Evolutionary conservation across 2,797 vertebrate genomes (phyloP), one percentile per base, ranked within the genome.

Genomic region (Nannoperca australis): DNA sequence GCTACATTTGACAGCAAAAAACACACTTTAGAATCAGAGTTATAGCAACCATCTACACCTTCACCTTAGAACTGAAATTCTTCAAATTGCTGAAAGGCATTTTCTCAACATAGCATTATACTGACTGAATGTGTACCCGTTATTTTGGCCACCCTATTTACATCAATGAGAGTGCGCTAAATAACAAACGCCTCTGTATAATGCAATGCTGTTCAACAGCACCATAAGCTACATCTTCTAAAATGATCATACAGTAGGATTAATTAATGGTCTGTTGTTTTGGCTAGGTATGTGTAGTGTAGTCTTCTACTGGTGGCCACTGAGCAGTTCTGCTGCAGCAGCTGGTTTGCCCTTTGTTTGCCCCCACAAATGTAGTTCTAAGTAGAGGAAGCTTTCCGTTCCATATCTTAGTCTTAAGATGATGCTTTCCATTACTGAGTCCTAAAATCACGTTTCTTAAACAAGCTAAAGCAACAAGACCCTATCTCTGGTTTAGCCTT

Each of bases 1-100:
- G 74, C 90, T 92, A 32, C 44, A 81, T 78, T 40, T 74, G 50
- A 89, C 18, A 84, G 68, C 27, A 78, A 67, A 76, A 86, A 75
- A 85, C 38, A 68, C 3, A 34, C 13, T 76, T 85, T 54, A 79
- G 34, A 73, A 65, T 62, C 65, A 76, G 24, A 71, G 66, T 11
- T 10, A 45, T 2, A 38, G 7, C 32, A 42, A 40, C 14, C 42
- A 42, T 56, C 24, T 36, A 68, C 10, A 78, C 54, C 22, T 55
- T 74, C 30, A 66, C 2, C 27, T 8, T 22, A 27, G 5, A 73
- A 40, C 5, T 54, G 3, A 18, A 56, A 32, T 22, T 49, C 2
- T 40, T 51, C 3, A 44, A 45, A 59, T 20, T 53, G 6, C 8
- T 59, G 15, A 47, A 22, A 55, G 11, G 17, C n/a, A 27, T 63